phyloP scores from a whole-genome alignment of 2,113 vertebrate genomes.

The Myrmecophaga tridactyla region DNA sequence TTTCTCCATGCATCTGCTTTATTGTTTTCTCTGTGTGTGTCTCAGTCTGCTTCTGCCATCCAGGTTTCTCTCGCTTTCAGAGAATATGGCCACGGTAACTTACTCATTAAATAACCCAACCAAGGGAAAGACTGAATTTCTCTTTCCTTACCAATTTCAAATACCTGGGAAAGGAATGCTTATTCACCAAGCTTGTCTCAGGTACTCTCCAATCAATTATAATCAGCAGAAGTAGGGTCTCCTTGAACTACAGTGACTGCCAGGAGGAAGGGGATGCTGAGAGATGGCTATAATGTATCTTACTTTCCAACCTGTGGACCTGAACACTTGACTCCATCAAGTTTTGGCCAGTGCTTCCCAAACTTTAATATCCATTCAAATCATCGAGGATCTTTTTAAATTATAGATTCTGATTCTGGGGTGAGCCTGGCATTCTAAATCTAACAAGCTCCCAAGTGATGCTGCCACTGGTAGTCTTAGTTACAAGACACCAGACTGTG shows the following conservation, averaged over 20 bases:
- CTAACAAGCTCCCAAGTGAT: background rate
- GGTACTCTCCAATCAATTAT: background rate
- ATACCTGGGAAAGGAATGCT: background rate
- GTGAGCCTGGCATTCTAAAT: background rate
- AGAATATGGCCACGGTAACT: background rate
- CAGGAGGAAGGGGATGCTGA: background rate
- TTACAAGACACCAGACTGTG: background rate
- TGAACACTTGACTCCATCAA: background rate
- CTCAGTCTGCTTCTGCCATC: background rate
- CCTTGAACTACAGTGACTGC: background rate
- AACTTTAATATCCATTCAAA: background rate
- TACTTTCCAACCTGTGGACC: background rate
- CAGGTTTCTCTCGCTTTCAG: background rate
- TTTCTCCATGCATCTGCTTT: background rate
- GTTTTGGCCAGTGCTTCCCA: background rate
- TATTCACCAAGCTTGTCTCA: background rate
- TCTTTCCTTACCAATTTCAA: background rate
- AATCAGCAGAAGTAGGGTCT: background rate
- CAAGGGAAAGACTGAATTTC: background rate
- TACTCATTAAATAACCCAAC: background rate
- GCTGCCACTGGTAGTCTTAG: background rate
- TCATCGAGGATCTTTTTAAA: background rate
- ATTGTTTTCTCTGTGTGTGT: background rate
- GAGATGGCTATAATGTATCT: background rate
- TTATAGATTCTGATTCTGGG: background rate